Conservation (phyloP, 2,888 invertebrate genomes). For the Xestobium rufovillosum region DNA sequence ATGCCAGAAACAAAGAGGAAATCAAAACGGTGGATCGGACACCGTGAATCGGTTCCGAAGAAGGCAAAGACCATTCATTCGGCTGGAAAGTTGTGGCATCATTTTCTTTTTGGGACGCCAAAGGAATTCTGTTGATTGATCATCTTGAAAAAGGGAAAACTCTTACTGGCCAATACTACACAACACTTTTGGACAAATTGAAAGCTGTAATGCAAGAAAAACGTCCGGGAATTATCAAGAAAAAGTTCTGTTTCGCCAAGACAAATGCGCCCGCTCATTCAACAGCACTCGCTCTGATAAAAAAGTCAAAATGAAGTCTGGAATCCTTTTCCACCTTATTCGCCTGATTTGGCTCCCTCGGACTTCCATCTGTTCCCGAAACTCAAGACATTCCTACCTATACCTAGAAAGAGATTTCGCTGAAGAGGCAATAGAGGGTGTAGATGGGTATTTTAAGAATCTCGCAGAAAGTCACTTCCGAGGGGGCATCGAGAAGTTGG, state of each 20-base stretch:
- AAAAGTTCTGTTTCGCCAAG: slow-evolving; percentile 3
- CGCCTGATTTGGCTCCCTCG: neutral
- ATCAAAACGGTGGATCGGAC: neutral
- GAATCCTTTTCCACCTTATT: neutral
- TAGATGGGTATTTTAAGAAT: no score
- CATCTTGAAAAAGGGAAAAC: slow-evolving; percentile 1
- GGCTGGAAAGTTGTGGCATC: neutral
- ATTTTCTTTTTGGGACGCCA: neutral
- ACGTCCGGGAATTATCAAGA: neutral
- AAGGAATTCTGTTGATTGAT: neutral
- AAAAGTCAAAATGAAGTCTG: neutral
- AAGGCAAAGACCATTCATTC: slow-evolving; percentile 1
- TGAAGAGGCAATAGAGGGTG: no score
- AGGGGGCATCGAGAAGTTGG: neutral
- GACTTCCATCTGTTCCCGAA: neutral
- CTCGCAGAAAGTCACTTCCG: neutral
- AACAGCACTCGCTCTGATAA: neutral
- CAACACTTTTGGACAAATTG: neutral
- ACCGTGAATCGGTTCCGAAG: neutral
- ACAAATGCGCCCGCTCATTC: neutral
- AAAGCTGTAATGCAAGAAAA: neutral
- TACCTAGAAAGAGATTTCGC: no score
- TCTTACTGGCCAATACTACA: neutral
- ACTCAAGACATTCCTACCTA: neutral
- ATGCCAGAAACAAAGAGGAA: no score